phyloP scores from a whole-genome alignment of 2,888 invertebrate genomes.

The Malacosoma neustria region DNA sequence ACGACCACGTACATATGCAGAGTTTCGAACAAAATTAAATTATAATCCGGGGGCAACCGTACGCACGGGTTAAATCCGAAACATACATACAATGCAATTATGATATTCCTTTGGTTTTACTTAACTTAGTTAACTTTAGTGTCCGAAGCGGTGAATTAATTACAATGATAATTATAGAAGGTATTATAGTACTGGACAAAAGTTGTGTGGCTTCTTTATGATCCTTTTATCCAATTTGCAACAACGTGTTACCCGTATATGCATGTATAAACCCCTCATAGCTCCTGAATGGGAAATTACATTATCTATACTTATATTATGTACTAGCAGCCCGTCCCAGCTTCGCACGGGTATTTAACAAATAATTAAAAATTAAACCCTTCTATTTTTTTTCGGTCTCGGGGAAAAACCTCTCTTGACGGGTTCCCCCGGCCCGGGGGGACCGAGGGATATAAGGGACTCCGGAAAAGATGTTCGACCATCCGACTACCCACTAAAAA shows the following conservation, averaged over 20 bases:
- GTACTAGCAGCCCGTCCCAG: too few relatives aligned
- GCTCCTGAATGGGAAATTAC: conserved; percentile 29
- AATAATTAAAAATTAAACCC: too few relatives aligned
- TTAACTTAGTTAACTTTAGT: conserved; percentile 40
- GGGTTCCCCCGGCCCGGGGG: too few relatives aligned
- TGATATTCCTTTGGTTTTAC: too few relatives aligned
- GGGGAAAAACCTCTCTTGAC: too few relatives aligned
- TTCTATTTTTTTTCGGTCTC: too few relatives aligned
- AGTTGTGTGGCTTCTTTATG: neutral
- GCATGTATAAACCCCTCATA: neutral
- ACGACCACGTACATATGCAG: conserved; percentile 7
- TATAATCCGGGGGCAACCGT: conserved; percentile 30
- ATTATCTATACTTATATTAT: too few relatives aligned
- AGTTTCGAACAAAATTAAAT: conserved; percentile 35
- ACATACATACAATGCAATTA: conserved; percentile 33
- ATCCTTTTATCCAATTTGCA: neutral
- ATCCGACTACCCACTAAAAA: too few relatives aligned
- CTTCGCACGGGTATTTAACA: too few relatives aligned
- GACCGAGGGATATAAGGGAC: too few relatives aligned
- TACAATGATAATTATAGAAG: neutral
- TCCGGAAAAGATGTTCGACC: too few relatives aligned
- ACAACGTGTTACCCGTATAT: neutral
- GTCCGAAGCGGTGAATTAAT: conserved; percentile 19
- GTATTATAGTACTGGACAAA: neutral
- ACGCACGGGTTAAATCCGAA: conserved; percentile 37